Percentiles rank a stretch among this genome's conserved stretches.
These are phyloP conservation scores for Callorhinus ursinus DNA, from an alignment of 2,113 vertebrate species.

Conservation along the genomic window DNA sequence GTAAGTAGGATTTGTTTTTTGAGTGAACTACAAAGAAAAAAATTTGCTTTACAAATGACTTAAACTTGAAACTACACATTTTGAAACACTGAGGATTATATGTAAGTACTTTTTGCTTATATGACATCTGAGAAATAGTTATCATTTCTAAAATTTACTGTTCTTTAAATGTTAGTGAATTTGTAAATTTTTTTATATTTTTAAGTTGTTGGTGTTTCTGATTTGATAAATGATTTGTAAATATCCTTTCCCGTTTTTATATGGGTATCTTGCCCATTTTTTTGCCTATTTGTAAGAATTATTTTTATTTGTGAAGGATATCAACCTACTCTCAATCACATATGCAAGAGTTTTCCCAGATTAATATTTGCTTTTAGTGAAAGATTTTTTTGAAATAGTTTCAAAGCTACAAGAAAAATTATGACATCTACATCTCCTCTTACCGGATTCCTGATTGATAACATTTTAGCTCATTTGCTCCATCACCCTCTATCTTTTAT, in stretches of 20 bases:
- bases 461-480: conserved; percentile 6
- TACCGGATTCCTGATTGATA: neutral
- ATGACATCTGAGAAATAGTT: neutral
- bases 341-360: neutral
- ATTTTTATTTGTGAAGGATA: neutral
- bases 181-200: neutral
- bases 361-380: conserved; percentile 34
- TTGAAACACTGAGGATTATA: neutral
- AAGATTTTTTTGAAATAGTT: neutral
- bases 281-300: conserved; percentile 31
- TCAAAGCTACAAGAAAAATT: neutral
- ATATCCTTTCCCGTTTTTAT: neutral
- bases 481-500: neutral
- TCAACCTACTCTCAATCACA: neutral
- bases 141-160: conserved; percentile 28
- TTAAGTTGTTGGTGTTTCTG: neutral
- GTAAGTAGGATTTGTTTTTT: neutral
- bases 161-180: neutral
- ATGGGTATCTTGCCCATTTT: neutral
- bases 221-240: neutral
- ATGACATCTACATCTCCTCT: neutral
- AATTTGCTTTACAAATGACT: conserved; percentile 20
- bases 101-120: neutral
- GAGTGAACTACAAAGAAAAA: neutral
- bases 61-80: neutral